A percentile compares a stretch with the other conserved stretches of the same genome.
Evolutionary conservation across 2,113 vertebrate species (phyloP).

Genomic region (Caretta caretta): DNA sequence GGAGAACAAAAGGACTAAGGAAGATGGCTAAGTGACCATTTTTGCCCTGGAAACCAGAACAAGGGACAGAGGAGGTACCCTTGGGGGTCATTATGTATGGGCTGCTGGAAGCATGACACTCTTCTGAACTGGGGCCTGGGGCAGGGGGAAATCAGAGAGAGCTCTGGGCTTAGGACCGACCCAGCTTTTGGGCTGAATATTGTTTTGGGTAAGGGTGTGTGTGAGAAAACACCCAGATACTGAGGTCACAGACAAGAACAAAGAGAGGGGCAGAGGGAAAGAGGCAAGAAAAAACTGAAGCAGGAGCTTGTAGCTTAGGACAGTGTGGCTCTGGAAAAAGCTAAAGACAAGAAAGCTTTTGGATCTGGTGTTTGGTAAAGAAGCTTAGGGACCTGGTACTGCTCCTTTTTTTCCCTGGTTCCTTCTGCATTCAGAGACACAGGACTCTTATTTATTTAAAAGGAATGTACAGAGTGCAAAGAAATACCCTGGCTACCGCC

Average conservation of each 20-base stretch:
- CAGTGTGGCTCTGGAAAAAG: background rate
- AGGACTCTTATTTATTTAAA: background rate
- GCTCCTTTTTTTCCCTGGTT: background rate
- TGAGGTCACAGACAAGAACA: background rate
- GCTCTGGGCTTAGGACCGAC: too few relatives aligned
- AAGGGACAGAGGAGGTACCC: too few relatives aligned
- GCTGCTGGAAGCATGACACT: too few relatives aligned
- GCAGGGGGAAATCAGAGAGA: too few relatives aligned
- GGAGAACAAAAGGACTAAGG: too few relatives aligned
- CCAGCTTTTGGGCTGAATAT: background rate
- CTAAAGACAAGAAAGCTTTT: too few relatives aligned
- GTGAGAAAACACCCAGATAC: background rate
- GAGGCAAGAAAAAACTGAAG: background rate
- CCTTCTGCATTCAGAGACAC: background rate
- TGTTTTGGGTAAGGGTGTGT: background rate
- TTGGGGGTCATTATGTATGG: too few relatives aligned
- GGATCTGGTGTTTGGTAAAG: too few relatives aligned
- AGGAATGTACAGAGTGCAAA: background rate
- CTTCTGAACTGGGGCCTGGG: too few relatives aligned
- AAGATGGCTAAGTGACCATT: too few relatives aligned
- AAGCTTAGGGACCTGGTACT: too few relatives aligned
- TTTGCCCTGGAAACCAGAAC: too few relatives aligned
- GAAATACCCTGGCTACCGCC: background rate
- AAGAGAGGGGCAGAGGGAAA: background rate
- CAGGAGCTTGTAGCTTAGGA: background rate